Conservation (phyloP, 2,113 vertebrate species). For the Condylura cristata region DNA sequence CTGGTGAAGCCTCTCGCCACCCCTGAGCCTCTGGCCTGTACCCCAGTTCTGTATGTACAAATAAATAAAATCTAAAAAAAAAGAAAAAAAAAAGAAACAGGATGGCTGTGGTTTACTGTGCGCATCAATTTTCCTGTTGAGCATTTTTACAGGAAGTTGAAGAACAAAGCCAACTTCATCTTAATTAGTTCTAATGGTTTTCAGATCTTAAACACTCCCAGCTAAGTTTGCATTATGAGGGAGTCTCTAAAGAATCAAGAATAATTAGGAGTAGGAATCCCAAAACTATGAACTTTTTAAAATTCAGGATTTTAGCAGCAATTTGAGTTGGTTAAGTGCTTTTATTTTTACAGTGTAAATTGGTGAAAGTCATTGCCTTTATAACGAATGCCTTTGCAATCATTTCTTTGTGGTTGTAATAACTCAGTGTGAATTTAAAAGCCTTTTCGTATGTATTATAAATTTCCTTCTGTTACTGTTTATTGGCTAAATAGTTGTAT, state of each 20-base stretch:
- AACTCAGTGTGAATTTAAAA: constrained; percentile 41
- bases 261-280: constrained; percentile 29
- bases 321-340: constrained; percentile 37
- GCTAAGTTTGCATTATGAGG: constrained; percentile 5
- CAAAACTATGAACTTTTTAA: background rate
- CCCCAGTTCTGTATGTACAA: no score
- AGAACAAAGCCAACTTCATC: constrained; percentile 77
- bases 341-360: constrained; percentile 52
- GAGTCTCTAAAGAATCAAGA: constrained; percentile 47
- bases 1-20: no score
- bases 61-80: no score
- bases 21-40: no score
- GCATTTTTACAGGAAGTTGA: constrained; percentile 79
- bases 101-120: constrained; percentile 80
- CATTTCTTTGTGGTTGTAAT: constrained; percentile 23
- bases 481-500: background rate
- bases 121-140: constrained; percentile 81
- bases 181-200: constrained; percentile 69
- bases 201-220: constrained; percentile 59
- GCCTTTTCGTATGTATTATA: constrained; percentile 25
- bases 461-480: constrained; percentile 44
- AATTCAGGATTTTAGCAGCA: constrained; percentile 33
- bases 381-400: background rate
- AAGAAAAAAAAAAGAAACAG: constrained; percentile 82
- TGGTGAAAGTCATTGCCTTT: constrained; percentile 4